Evolutionary conservation across 2,113 vertebrate genomes (phyloP).

Genomic region (Cromileptes altivelis): DNA sequence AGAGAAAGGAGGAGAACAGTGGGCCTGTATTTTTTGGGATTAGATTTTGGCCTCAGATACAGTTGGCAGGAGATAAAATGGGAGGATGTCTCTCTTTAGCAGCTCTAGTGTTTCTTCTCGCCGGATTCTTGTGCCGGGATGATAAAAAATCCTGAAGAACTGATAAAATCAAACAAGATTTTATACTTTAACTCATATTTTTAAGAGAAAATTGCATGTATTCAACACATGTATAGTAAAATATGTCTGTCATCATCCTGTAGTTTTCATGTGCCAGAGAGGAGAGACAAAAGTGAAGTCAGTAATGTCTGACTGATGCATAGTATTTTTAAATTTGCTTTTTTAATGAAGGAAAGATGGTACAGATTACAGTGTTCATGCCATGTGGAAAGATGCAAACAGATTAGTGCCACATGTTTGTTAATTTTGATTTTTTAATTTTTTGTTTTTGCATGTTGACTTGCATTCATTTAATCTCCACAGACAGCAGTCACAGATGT

Average conservation of each 20-base stretch:
- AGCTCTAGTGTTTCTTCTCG: slow-evolving; percentile 30
- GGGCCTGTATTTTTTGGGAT: slow-evolving; percentile 56
- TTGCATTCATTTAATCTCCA: slow-evolving; percentile 4
- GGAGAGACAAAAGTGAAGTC: neutral
- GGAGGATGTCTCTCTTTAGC: slow-evolving; percentile 34
- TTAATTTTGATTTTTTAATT: neutral
- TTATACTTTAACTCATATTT: neutral
- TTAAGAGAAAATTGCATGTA: neutral
- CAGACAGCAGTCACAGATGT: slow-evolving; percentile 17
- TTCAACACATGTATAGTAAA: neutral
- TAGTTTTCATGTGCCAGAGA: neutral
- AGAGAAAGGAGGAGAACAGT: slow-evolving; percentile 31
- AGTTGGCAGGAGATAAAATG: slow-evolving; percentile 55
- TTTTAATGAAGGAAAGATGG: neutral
- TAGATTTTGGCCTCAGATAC: slow-evolving; percentile 44
- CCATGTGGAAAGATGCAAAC: neutral
- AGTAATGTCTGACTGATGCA: neutral
- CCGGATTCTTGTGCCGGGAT: neutral
- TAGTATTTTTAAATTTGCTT: neutral
- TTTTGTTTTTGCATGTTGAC: neutral
- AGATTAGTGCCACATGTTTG: neutral
- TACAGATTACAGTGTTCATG: neutral
- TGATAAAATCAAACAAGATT: neutral
- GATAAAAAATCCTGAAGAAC: neutral
- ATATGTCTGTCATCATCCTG: neutral